Base-by-base conservation (phyloP, 2,888 invertebrate species). In the Troides aeacus region DNA sequence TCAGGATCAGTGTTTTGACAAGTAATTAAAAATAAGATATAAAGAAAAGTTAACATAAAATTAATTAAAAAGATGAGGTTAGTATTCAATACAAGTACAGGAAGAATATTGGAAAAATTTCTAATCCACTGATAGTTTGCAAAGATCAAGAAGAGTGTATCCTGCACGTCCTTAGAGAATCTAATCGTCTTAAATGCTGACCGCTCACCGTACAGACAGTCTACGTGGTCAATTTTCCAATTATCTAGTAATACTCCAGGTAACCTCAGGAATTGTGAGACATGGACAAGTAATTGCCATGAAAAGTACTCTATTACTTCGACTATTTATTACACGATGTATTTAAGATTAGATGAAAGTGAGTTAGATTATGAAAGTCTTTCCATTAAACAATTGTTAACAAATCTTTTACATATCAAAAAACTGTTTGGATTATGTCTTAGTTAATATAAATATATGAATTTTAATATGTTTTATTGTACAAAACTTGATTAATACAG, bases 211-310 rank as follows among this genome's bases (percentile, higher is more conserved):
- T 53, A 59, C 42, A 36, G 59, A 64, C 23, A 53, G 42, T 60
- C 60, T 12, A 59, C 36, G 46, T 24, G 6, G 23, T 42, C 64
- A 23, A 64, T 64, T 68, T 68, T 68, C 64, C 64, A 68, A 68
- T 68, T 60, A 64, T 60, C 6, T n/a, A n/a, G n/a, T 53, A 53
- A 53, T 53, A 8, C 53, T n/a, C 36, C 60, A 36, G 61, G 30
- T 42, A 42, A 21, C 21, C 36, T 30, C n/a, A 46, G 46, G n/a
- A 18, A n/a, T n/a, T 53, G n/a, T 5, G 53, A 0, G 12, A n/a
- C 18, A n/a, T 53, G n/a, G 18, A 53, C n/a, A 53, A n/a, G n/a
- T 53, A 53, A 53, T 53, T 53, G 18, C n/a, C 1, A 53, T n/a
- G 18, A 53, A 18, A n/a, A 53, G 12, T 53, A 5, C 2, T 23